Evolutionary conservation across 2,888 invertebrate genomes (phyloP), one percentile per base, ranked within the genome.

Genomic region (Eupithecia tripunctaria): DNA sequence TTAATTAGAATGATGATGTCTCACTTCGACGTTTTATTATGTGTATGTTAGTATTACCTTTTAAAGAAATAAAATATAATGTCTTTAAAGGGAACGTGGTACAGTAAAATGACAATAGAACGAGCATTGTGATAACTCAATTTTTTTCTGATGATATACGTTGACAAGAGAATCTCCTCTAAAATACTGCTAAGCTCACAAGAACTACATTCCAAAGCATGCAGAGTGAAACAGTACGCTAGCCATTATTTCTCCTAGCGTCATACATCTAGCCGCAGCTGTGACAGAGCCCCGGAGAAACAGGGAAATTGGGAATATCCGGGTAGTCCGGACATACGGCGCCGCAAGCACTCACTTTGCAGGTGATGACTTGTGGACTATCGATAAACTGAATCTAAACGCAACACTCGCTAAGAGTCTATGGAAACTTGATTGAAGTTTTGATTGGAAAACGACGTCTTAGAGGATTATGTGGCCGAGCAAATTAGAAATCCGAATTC

Each of bases 281-380:
- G 82, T 84, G 85, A 82, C 85, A 81, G 83, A 86, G 83, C 86
- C 84, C 81, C 77, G 18, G 81, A 82, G 83, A 81, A 84, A 82
- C 82, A 79, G 82, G 91, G 89, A 90, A 88, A 91, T 90, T 88
- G 89, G 86, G 88, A 88, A 89, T 90, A 89, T 91, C 91, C 89
- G 87, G 82, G 79, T 79, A 41, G 27, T 64, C 68, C 59, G 72
- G 76, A 76, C 77, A 72, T 73, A 70, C 59, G 64, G 66, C 73
- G 63, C 70, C 70, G 71, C 72, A 73, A 41, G 75, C 74, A 71
- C 66, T 66, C 60, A 43, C 56, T 56, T 70, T 64, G 63, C 73
- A 73, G 73, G 74, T 76, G 73, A 74, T 72, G 73, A 74, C 69
- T 76, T 68, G 70, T 59, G 32, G 51, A 21, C 29, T 70, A 60